A percentile compares a stretch with the other conserved stretches of the same genome.
Conservation (phyloP, 2,888 invertebrate species). For the Autographa gamma region DNA sequence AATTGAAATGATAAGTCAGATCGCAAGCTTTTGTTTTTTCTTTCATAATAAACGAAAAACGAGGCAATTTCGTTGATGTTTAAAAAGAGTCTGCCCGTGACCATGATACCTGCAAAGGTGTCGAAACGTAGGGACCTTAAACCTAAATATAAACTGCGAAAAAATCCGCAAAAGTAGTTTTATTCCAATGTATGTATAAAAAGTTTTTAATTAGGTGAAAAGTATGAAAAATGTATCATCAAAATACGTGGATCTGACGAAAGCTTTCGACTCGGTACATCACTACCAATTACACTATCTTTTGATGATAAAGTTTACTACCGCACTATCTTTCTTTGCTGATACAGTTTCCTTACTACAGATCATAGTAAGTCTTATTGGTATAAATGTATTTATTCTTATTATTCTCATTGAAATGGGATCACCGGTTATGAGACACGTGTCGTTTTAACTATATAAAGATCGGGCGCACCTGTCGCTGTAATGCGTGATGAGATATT, state of each 20-base stretch:
- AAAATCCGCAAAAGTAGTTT: no score
- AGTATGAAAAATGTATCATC: neutral
- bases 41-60: no score
- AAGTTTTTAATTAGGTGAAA: no score
- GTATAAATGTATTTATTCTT: neutral
- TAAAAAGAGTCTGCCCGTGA: no score
- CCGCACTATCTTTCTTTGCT: neutral
- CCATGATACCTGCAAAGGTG: no score
- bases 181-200: no score
- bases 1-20: no score
- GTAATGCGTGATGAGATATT: constrained; percentile 1
- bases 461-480: neutral
- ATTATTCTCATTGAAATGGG: constrained; percentile 1
- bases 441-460: constrained; percentile 1
- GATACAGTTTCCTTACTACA: neutral
- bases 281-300: neutral
- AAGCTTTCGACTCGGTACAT: neutral
- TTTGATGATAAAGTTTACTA: neutral
- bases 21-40: neutral
- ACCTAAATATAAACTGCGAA: no score
- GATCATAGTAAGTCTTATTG: neutral
- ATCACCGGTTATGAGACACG: constrained; percentile 4
- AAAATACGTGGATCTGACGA: neutral
- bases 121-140: no score
- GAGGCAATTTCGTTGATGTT: no score